Evolutionary conservation across 1,140 invertebrate genomes (phyloP), one percentile per base, ranked within the genome.

Genomic region (Ceratosolen solmsi): DNA sequence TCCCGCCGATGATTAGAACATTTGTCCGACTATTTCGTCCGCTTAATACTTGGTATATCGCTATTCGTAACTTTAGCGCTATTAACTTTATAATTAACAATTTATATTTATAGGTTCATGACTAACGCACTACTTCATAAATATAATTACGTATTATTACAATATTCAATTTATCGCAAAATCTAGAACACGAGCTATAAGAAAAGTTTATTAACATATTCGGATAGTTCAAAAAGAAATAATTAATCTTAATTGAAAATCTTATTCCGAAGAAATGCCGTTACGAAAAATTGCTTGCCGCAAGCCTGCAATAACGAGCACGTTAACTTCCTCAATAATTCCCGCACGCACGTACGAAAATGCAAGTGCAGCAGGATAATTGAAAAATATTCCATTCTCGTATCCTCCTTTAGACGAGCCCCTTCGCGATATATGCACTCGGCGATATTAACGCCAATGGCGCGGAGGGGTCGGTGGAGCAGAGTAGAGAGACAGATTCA

Each of bases 311-410:
- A 68, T 60, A 60, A 60, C 11, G 4, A 15, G 5, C 13, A 60
- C 25, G 3, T 63, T 33, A 17, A 20, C 3, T 1, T 63, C 25
- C 33, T 7, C 20, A 68, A 30, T 33, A 11, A 4, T 70, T n/a
- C n/a, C 0, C 1, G n/a, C 22, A 25, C 7, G 38, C 22, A 2
- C 9, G 22, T 7, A 41, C 8, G 15, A 41, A 41, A 41, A 25
- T n/a, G 65, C 56, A 7, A 15, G n/a, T n/a, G 33, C 30, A 27
- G 33, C 54, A 38, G 46, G 25, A 51, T 51, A 49, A 77, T 36
- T 65, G 58, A 77, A 77, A 77, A 77, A 68, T 46, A 70, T 38
- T 36, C 51, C 1, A 51, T 60, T 49, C 70, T 49, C 41, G 11
- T 33, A 49, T 54, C 22, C 27, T 36, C 41, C 22, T 54, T 73